Conservation (phyloP, 2,888 invertebrate species). For the Clunio marinus region DNA sequence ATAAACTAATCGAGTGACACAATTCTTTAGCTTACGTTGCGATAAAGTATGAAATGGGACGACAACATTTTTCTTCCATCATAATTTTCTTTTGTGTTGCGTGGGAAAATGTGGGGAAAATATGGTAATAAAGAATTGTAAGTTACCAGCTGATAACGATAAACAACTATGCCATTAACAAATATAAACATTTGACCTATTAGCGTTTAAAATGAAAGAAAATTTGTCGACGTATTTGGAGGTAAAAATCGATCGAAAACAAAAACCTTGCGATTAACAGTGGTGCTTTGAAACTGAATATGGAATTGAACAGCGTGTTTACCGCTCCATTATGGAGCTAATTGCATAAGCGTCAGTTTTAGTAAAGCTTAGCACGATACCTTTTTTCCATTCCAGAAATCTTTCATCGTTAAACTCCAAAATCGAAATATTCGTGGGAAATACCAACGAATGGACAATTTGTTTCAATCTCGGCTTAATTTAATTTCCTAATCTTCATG, state of each 20-base stretch:
- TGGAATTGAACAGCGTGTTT: background rate
- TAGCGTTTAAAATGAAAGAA: too few relatives aligned
- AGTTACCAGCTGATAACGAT: constrained; percentile 4
- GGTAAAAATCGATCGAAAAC: background rate
- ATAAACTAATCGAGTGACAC: constrained; percentile 10
- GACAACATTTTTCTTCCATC: background rate
- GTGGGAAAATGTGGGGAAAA: constrained; percentile 6
- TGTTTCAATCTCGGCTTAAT: background rate
- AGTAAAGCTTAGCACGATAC: background rate
- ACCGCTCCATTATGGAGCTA: background rate
- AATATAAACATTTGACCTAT: background rate
- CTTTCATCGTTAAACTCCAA: background rate
- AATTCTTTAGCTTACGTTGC: background rate
- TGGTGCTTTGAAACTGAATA: background rate
- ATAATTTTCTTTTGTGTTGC: background rate
- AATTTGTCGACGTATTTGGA: background rate
- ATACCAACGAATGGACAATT: background rate
- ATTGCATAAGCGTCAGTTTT: background rate
- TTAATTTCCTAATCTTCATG: background rate
- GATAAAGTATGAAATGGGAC: background rate
- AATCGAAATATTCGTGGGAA: background rate
- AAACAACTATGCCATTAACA: too few relatives aligned
- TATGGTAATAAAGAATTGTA: background rate
- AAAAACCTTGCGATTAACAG: background rate
- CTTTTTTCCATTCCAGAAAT: background rate